Conservation (phyloP, 2,797 vertebrate genomes). For the Hafferia zeledoni region DNA sequence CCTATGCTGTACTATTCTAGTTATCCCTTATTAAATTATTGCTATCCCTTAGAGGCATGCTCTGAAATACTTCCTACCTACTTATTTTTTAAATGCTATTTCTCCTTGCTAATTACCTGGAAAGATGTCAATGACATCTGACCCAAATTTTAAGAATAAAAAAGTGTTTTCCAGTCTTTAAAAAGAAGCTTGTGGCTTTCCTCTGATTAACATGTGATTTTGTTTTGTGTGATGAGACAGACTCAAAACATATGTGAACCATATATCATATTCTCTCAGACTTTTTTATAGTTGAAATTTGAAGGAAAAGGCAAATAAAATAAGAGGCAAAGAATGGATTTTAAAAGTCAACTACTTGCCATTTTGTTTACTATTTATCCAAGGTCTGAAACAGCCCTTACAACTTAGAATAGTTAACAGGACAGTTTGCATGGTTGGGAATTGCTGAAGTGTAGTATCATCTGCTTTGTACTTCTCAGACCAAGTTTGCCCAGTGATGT, state of each 20-base stretch:
- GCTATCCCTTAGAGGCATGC: conserved; percentile 49
- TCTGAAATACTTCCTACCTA: conserved; percentile 55
- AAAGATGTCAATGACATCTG: conserved; percentile 25
- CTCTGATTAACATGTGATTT: background rate
- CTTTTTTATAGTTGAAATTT: background rate
- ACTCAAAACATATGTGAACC: background rate
- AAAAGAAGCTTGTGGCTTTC: background rate
- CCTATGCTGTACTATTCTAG: conserved; percentile 20
- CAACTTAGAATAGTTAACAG: background rate
- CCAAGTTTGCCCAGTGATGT: background rate
- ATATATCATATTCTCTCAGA: background rate
- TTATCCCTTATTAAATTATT: conserved; percentile 69
- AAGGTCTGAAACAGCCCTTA: background rate
- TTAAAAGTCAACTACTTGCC: background rate
- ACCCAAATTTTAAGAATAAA: conserved; percentile 35
- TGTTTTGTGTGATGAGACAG: background rate
- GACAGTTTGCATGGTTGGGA: background rate
- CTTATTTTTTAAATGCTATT: conserved; percentile 21
- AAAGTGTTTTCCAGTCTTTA: background rate
- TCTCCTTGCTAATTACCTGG: conserved; percentile 64
- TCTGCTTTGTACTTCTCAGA: background rate
- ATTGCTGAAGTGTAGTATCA: background rate
- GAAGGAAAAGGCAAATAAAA: background rate
- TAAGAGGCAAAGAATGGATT: background rate
- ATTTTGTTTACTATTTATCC: background rate